These are phyloP conservation scores for Tapirus indicus DNA, from an alignment of 2,797 vertebrate genomes.

Conservation along the genomic window DNA sequence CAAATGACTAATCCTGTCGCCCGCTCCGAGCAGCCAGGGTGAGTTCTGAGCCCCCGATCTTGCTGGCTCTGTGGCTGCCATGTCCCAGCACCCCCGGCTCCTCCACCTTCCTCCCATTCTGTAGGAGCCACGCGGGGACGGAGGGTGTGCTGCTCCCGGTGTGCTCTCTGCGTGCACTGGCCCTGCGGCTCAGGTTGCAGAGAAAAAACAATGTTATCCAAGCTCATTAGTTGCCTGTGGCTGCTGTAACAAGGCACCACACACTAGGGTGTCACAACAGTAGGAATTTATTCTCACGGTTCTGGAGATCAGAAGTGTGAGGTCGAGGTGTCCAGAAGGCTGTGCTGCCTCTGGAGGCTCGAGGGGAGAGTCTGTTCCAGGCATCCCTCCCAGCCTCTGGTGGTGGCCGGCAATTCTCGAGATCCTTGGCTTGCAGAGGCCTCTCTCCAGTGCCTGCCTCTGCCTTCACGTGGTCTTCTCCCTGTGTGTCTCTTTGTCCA, in stretches of 20 bases:
- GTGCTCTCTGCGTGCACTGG: not conserved
- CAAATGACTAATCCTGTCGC: not conserved
- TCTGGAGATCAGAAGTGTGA: not conserved
- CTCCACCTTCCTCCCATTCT: not conserved
- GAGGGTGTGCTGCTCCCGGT: rapidly evolving
- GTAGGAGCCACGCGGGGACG: rapidly evolving
- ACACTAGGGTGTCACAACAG: rapidly evolving
- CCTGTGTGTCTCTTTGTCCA: not conserved
- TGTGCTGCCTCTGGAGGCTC: rapidly evolving
- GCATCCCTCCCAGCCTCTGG: not conserved
- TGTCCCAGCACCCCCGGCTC: rapidly evolving
- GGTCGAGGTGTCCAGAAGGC: not conserved
- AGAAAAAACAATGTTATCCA: no score
- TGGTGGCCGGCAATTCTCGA: rapidly evolving
- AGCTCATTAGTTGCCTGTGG: not conserved
- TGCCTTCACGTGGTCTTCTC: not conserved
- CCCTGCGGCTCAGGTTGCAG: rapidly evolving
- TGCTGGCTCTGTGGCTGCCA: rapidly evolving
- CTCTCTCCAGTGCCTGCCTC: not conserved
- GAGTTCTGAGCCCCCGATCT: rapidly evolving
- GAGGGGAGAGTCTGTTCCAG: no score
- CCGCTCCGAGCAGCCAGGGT: rapidly evolving
- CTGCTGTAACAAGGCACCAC: not conserved
- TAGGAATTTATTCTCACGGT: rapidly evolving
- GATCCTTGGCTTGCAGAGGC: rapidly evolving